Percentiles rank a stretch among this genome's conserved stretches.
These are phyloP conservation scores for Leptinotarsa peninsularis DNA, from an alignment of 2,888 invertebrate species.

Conservation along the genomic window DNA sequence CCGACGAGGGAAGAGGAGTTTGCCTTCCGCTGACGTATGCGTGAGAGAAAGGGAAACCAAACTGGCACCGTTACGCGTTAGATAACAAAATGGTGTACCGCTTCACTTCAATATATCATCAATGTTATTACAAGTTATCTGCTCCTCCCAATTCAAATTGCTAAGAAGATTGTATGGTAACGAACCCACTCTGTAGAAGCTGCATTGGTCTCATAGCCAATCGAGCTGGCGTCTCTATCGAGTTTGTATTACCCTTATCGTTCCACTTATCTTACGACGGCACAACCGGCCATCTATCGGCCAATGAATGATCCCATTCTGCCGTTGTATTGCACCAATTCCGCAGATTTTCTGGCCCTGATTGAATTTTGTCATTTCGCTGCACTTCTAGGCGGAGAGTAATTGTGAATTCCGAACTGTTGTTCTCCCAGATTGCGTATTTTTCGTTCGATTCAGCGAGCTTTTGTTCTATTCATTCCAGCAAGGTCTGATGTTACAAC, in stretches of 20 bases:
- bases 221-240: constrained; percentile 16
- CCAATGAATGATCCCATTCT: constrained; percentile 20
- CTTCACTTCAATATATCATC: no score
- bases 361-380: constrained; percentile 54
- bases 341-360: constrained; percentile 57
- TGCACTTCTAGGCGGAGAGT: constrained; percentile 40
- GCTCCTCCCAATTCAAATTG: no score
- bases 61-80: no score
- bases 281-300: constrained; percentile 20
- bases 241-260: constrained; percentile 20
- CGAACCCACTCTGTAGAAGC: not conserved
- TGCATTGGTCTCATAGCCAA: not conserved
- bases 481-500: not conserved
- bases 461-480: constrained; percentile 11
- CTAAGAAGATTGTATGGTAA: no score
- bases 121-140: no score
- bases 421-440: constrained; percentile 40
- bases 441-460: not conserved
- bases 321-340: constrained; percentile 53
- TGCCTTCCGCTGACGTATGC: no score
- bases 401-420: constrained; percentile 42
- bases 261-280: constrained; percentile 24
- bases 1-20: no score
- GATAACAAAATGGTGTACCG: no score
- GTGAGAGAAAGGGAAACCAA: no score